Evolutionary conservation across 2,888 invertebrate genomes (phyloP), one percentile per base, ranked within the genome.

Genomic region (Leptinotarsa tumamoca): DNA sequence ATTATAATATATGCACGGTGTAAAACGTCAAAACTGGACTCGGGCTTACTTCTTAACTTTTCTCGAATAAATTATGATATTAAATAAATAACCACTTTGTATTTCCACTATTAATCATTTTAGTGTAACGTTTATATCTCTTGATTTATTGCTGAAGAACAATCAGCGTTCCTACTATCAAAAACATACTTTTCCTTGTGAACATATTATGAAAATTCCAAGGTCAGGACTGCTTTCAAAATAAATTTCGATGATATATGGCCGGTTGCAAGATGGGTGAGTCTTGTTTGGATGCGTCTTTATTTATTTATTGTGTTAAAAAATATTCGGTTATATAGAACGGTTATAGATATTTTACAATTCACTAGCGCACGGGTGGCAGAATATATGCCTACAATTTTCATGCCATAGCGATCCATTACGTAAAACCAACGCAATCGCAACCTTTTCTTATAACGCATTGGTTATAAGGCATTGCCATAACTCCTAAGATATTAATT

Each of bases 1-100:
- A 84, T 82, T 85, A 85, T 86, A 87, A 87, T 86, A 86, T 87
- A 86, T 86, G 84, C 83, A 84, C 84, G 80, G 79, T 83, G 83
- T 83, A 81, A 70, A 78, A 80, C 80, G 85, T 85, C 85, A 85
- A 83, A 84, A 80, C 82, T 81, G 43, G 85, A 85, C 85, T 85
- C 83, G 84, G 84, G 85, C 85, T 85, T 85, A 85, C 84, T 84
- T 82, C 84, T 84, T 77, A 79, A 79, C 83, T 82, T 84, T 85
- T 83, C 79, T 66, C 83, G 85, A 86, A 86, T 85, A 85, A 84
- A 86, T 86, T 86, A 85, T 83, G 84, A 85, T 85, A 84, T 84
- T 84, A 84, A 84, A 85, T 85, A 85, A 85, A 84, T 85, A 82
- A 81, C 76, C 78, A 81, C 82, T 82, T 81, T 82, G 79, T 81